Conservation (phyloP, 2,113 vertebrate species). For the Candoia aspera region DNA sequence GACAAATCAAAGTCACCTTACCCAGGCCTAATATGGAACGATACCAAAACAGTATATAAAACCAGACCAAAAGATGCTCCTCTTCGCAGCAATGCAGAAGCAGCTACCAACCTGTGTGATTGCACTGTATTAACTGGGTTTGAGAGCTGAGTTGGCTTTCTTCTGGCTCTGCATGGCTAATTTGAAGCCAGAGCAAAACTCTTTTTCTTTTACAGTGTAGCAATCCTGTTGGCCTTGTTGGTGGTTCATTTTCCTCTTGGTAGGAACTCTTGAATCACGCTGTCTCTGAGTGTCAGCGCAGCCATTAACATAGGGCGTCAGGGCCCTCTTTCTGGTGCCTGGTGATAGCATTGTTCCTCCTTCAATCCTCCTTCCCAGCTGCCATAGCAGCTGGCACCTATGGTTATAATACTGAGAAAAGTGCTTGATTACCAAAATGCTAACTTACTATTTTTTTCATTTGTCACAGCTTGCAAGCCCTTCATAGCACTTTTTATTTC, state of each 20-base stretch:
- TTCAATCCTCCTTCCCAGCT: background rate
- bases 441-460: background rate
- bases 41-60: background rate
- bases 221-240: background rate
- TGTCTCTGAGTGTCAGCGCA: background rate
- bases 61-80: background rate
- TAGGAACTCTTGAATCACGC: background rate
- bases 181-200: background rate
- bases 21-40: background rate
- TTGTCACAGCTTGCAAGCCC: background rate
- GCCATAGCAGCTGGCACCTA: background rate
- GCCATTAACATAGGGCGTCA: background rate
- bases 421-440: background rate
- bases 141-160: background rate
- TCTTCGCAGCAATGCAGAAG: background rate
- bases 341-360: background rate
- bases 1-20: background rate
- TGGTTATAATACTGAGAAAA: background rate
- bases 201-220: background rate
- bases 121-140: background rate
- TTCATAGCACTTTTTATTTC: background rate
- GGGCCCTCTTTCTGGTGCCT: background rate
- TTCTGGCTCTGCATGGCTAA: background rate
- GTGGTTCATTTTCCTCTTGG: background rate
- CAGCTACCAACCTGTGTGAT: background rate